Evolutionary conservation across 1,140 invertebrate species (phyloP).

Genomic region (Chlorops oryzae): DNA sequence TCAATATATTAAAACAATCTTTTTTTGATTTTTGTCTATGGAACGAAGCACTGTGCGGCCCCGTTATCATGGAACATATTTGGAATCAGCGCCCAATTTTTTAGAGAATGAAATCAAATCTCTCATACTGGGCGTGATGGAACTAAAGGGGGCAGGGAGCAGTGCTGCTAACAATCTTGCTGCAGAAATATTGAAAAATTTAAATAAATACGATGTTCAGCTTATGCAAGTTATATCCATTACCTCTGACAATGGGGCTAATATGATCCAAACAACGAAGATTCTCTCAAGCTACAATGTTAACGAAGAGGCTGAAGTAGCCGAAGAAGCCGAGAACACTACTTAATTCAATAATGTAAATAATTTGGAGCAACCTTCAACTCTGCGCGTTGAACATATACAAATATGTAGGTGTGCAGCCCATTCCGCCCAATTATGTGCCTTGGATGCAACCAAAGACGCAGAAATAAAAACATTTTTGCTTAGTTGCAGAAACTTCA

Average conservation of each 20-base stretch:
- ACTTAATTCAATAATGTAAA: background rate
- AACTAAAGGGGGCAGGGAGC: constrained; percentile 12
- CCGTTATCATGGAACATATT: too few relatives aligned
- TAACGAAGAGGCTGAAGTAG: background rate
- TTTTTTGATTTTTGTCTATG: too few relatives aligned
- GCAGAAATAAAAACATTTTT: background rate
- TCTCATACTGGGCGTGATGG: constrained; percentile 15
- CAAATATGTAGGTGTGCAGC: constrained; percentile 2
- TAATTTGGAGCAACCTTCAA: background rate
- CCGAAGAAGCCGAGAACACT: background rate
- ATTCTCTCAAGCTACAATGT: background rate
- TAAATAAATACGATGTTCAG: background rate
- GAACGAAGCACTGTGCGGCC: too few relatives aligned
- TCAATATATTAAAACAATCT: too few relatives aligned
- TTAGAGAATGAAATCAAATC: constrained; percentile 16
- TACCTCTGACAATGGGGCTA: background rate
- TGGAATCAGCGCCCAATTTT: constrained; percentile 14
- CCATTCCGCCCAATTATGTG: background rate
- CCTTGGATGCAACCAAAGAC: constrained; percentile 1
- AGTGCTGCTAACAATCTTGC: constrained; percentile 12
- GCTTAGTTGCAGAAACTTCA: constrained; percentile 7
- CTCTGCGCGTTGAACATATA: background rate
- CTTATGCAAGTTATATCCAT: background rate
- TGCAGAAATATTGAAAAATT: background rate
- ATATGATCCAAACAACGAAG: background rate